Evolutionary conservation across 2,797 vertebrate species (phyloP), one percentile per base, ranked within the genome.

Genomic region (Rachycentron canadum): DNA sequence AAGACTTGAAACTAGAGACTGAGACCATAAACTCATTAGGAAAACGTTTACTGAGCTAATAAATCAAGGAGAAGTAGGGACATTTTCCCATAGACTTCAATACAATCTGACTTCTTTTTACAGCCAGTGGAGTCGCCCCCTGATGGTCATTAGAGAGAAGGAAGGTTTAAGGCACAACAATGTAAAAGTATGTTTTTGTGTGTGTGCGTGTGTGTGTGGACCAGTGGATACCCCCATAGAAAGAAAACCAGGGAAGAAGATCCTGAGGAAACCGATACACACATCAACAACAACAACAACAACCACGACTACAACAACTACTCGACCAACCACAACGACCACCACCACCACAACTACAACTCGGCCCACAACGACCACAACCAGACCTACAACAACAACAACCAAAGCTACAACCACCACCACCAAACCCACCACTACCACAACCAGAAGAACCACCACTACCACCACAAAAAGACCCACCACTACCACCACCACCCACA

Each of bases 401-500:
- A 95, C 92, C 65, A 94, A 91, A 57, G 94, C 95, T 8, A 94
- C 83, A 3, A 60, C 90, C 17, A 88, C 90, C 47, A 89, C 94
- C 5, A 88, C 68, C 1, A 79, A 7, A 87, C 81, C 86, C 6
- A 90, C 92, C 5, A 85, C 91, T 12, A 94, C 95, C 4, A 83
- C 93, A 11, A 91, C 91, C 12, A 91, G 63, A 90, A 87, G 68
- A 90, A 7, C 94, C 81, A 82, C 92, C 6, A 84, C 80, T 7
- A 73, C 90, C 38, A 92, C 93, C 60, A 95, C 90, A 32, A 93
- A 59, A 21, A 78, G 72, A 36, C 73, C 89, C 26, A 92, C 92
- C 60, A 90, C 83, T 32, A 93, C 93, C 83, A 83, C 93, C 60
- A 94, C 89, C 53, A 97, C 96, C 0, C 96, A 94, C 87, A 96